Conservation (phyloP, 2,888 invertebrate genomes). For the Dugesia japonica region DNA sequence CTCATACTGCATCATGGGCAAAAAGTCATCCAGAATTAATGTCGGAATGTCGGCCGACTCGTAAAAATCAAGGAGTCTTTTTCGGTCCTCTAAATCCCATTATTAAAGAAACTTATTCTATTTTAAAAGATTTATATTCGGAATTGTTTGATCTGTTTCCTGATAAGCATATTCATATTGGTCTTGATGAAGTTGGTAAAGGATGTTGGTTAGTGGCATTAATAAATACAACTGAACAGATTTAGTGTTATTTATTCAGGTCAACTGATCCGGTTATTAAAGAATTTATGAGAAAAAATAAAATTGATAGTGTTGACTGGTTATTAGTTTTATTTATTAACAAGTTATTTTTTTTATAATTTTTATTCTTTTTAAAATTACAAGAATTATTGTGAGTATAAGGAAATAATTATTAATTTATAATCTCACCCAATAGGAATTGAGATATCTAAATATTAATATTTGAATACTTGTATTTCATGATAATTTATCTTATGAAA, state of each 20-base stretch:
- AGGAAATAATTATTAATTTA: too few species aligned
- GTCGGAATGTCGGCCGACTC: constrained; percentile 52
- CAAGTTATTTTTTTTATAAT: too few species aligned
- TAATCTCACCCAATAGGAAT: too few species aligned
- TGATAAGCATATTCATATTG: constrained; percentile 69
- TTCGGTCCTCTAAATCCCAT: not conserved
- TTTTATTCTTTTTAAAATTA: too few species aligned
- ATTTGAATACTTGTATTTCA: too few species aligned
- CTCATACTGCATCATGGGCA: constrained; percentile 34
- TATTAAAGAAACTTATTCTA: constrained; percentile 53
- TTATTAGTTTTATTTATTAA: not conserved
- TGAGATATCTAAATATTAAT: too few species aligned
- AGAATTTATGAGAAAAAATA: not conserved
- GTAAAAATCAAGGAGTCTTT: constrained; percentile 46
- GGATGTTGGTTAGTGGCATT: constrained; percentile 53
- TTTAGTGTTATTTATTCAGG: not conserved
- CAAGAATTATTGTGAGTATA: too few species aligned
- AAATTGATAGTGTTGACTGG: not conserved
- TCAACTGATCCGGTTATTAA: not conserved
- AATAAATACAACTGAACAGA: not conserved
- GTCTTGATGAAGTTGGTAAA: constrained; percentile 70
- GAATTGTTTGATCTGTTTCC: constrained; percentile 60
- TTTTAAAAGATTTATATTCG: constrained; percentile 56
- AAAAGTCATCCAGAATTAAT: constrained; percentile 41
- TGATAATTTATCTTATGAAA: too few species aligned